phyloP scores from a whole-genome alignment of 2,113 vertebrate species.

The Crotalus helleri region DNA sequence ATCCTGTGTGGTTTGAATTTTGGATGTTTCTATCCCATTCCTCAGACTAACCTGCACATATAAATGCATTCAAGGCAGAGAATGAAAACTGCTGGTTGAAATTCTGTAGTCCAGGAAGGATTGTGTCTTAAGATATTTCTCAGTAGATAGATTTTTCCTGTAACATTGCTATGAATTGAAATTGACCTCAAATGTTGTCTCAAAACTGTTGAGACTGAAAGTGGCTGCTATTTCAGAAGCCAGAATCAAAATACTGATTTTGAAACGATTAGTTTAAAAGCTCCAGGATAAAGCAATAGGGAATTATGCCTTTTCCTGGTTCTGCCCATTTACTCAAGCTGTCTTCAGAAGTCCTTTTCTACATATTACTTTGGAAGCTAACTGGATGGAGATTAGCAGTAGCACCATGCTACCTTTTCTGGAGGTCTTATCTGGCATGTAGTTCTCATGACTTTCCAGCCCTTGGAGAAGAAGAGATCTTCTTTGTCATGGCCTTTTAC shows the following conservation, averaged over 20 bases:
- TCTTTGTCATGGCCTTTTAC: neutral
- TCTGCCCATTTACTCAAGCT: neutral
- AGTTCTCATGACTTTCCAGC: neutral
- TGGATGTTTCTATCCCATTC: neutral
- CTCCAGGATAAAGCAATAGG: neutral
- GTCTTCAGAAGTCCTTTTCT: neutral
- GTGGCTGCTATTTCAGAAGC: neutral
- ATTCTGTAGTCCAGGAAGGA: neutral
- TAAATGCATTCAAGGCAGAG: neutral
- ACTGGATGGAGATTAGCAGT: neutral
- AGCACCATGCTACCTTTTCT: neutral
- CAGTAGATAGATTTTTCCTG: neutral
- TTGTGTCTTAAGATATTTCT: neutral
- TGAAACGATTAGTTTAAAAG: neutral
- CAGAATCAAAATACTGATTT: neutral
- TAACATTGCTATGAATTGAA: neutral
- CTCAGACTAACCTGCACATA: neutral
- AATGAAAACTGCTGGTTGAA: neutral
- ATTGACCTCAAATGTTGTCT: neutral
- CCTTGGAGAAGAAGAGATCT: neutral
- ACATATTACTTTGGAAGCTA: neutral
- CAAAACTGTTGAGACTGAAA: neutral
- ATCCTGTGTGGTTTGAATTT: neutral
- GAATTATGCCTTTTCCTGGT: neutral
- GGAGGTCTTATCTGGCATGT: neutral